A percentile compares a stretch with the other conserved stretches of the same genome.
phyloP scores from a whole-genome alignment of 53 echinoderm and acorn worm genomes.

The Luidia sarsii region DNA sequence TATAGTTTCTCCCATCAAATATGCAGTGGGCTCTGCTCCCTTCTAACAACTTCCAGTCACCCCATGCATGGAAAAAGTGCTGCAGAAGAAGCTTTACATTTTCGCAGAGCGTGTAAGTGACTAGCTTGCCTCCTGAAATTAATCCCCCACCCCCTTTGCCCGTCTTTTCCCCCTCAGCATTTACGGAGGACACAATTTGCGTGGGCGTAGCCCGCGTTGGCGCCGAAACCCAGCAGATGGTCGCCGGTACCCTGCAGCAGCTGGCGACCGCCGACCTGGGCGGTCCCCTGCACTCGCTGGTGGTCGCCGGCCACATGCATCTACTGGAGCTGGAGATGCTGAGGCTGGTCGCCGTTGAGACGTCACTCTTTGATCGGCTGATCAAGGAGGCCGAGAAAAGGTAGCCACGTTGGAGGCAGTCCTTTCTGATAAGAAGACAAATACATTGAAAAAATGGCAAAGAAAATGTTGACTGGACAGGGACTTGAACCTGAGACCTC shows the following conservation, averaged over 20 bases:
- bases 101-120: not conserved
- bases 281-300: slow-evolving; percentile 94
- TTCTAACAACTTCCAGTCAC: too few species aligned
- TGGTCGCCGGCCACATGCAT: slow-evolving; percentile 99
- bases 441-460: too few species aligned
- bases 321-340: slow-evolving; percentile 95
- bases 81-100: not conserved
- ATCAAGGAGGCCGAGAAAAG: slow-evolving; percentile 68
- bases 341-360: slow-evolving; percentile 76
- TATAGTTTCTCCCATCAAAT: too few species aligned
- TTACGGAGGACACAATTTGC: slow-evolving; percentile 86
- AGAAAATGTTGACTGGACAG: too few species aligned
- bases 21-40: too few species aligned
- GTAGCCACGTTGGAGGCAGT: too few species aligned
- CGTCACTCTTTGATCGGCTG: slow-evolving; percentile 70
- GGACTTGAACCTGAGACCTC: too few species aligned
- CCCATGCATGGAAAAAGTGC: too few species aligned
- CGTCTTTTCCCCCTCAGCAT: slow-evolving; percentile 61
- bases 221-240: slow-evolving; percentile 81
- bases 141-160: not conserved
- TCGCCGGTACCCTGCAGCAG: slow-evolving; percentile 83
- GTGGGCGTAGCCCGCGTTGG: slow-evolving; percentile 94
- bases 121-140: not conserved
- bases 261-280: slow-evolving; percentile 84
- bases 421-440: too few species aligned